Percentiles rank a stretch among this genome's conserved stretches.
Conservation (phyloP, 2,113 vertebrate species). For the Salvator merianae region DNA sequence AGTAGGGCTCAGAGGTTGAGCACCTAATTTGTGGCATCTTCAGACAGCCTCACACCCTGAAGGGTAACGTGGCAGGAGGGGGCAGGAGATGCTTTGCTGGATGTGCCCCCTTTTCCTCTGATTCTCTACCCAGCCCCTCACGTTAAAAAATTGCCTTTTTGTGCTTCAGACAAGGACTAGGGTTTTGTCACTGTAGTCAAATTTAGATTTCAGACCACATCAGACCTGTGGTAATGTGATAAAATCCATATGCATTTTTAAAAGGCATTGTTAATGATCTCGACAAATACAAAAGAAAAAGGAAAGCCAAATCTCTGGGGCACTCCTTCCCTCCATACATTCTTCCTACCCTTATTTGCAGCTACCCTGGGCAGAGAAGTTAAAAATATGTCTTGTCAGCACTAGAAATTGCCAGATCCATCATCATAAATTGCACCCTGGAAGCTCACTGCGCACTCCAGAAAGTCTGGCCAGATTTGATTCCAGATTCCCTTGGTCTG, state of each 20-base stretch:
- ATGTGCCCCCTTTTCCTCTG: no score
- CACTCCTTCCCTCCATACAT: background rate
- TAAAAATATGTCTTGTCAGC: slow-evolving; percentile 18
- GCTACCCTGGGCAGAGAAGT: background rate
- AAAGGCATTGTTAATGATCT: background rate
- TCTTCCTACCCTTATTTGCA: background rate
- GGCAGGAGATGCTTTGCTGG: no score
- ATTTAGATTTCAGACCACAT: no score
- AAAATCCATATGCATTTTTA: background rate
- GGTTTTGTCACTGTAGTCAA: no score
- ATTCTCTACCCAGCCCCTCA: no score
- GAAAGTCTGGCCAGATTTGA: slow-evolving; percentile 18
- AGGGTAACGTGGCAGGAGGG: no score
- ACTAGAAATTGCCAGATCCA: background rate
- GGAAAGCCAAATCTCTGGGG: fast-evolving
- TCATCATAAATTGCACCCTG: slow-evolving; percentile 12
- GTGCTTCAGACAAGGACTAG: no score
- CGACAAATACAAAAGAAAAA: background rate
- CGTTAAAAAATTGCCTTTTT: no score
- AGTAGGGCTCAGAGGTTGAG: no score
- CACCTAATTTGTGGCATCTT: no score
- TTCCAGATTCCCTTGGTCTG: slow-evolving; percentile 14
- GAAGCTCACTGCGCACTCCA: background rate
- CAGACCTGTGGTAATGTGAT: background rate
- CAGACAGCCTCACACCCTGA: no score